phyloP scores from a whole-genome alignment of 2,888 invertebrate genomes.

The Calliphora vomitoria region DNA sequence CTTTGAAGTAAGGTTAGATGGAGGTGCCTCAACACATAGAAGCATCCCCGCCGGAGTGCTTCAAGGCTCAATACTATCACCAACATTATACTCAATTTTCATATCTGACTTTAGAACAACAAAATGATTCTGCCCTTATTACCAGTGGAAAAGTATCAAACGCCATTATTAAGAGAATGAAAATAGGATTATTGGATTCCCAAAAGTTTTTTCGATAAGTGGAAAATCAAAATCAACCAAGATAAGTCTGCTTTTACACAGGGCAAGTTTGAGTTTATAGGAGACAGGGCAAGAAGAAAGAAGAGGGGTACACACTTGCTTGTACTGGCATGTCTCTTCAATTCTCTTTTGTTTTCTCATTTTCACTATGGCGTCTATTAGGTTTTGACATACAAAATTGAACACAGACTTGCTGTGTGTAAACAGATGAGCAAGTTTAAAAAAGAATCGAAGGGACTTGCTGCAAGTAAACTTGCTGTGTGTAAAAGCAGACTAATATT shows the following conservation, averaged over 20 bases:
- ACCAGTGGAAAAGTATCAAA: constrained; percentile 20
- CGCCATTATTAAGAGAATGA: constrained; percentile 30
- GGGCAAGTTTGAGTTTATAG: too few species aligned
- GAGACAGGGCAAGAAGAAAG: too few species aligned
- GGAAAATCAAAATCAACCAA: constrained; percentile 42
- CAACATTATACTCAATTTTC: neutral
- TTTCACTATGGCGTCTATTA: too few species aligned
- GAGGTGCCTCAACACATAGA: neutral
- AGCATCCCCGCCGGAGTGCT: constrained; percentile 20
- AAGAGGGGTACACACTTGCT: too few species aligned
- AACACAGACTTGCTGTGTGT: too few species aligned
- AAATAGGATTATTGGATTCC: neutral
- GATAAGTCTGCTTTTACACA: too few species aligned
- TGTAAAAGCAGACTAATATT: constrained; percentile 42
- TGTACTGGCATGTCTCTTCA: too few species aligned
- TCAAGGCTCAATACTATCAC: constrained; percentile 33
- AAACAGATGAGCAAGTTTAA: too few species aligned
- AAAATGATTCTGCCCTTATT: neutral
- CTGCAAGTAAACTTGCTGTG: too few species aligned
- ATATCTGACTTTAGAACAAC: neutral
- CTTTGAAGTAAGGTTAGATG: neutral
- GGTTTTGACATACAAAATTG: too few species aligned
- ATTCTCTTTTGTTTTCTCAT: too few species aligned
- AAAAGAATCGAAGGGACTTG: too few species aligned
- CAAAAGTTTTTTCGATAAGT: constrained; percentile 19